Base-by-base conservation (phyloP, 2,888 invertebrate genomes). In the Chrysolina americana region DNA sequence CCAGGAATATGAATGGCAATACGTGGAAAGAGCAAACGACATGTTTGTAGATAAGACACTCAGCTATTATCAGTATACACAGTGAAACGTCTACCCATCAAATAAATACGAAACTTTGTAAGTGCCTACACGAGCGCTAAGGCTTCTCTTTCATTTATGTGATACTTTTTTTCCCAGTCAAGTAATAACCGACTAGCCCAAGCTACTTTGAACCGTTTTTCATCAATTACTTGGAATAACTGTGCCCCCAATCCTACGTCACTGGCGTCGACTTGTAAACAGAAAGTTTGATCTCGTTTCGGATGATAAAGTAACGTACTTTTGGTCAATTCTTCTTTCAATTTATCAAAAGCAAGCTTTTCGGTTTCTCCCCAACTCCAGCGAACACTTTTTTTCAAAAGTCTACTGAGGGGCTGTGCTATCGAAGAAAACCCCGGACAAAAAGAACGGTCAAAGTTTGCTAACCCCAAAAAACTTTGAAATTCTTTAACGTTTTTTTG, bases 401-500 rank as follows among this genome's bases (percentile, higher is more conserved):
- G 53, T 15, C 13, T 23, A 53, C 36, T 70, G 13, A 74, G 28
- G 11, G 70, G 70, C 19, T 62, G n/a, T 8, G 80, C 79, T 10
- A 80, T 73, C 0, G 63, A 56, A 1, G 80, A 71, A 70, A 81
- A 83, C 17, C 68, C 23, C 10, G 36, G 28, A 5, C 80, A 78
- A 71, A 82, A 70, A 10, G 50, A 47, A 1, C 71, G 28, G 65
- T 65, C 82, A 69, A 78, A 84, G 3, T 76, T 76, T 0, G 66
- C 8, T 83, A 3, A 62, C 5, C 83, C 82, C 28, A 83, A n/a
- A 70, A 84, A 84, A 13, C 76, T 68, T 68, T 80, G 75, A 9
- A 85, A 63, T 56, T 85, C 76, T 73, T 78, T 82, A 15, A 78
- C 47, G 28, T 82, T 84, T 47, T 65, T 62, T 0, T 84, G 84